Percentiles rank a stretch among this genome's conserved stretches.
Conservation (phyloP, 2,113 vertebrate genomes). For the Coracopsis vasa region DNA sequence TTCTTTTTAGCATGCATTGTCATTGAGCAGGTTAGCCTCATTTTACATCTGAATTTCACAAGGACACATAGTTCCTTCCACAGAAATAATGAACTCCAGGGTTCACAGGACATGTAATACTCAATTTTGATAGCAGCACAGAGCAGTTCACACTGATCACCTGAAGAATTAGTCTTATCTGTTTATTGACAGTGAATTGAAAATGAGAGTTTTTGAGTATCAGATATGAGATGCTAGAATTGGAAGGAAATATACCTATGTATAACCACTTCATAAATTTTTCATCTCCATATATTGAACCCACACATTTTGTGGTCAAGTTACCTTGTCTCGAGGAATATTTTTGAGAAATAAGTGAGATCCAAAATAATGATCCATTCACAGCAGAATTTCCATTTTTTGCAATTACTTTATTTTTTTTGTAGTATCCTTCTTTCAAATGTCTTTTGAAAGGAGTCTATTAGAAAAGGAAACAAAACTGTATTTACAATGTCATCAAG, state of each 20-base stretch:
- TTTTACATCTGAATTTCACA: neutral
- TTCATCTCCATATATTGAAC: neutral
- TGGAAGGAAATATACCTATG: neutral
- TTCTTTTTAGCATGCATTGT: neutral
- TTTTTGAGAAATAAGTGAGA: neutral
- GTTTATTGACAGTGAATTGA: neutral
- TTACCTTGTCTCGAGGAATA: neutral
- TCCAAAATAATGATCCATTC: neutral
- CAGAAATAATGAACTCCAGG: neutral
- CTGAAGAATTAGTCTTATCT: neutral
- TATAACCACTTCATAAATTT: neutral
- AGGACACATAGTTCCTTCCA: neutral
- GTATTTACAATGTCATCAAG: slow-evolving; percentile 48
- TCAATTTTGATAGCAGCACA: neutral
- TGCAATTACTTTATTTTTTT: neutral
- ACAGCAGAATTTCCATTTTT: neutral
- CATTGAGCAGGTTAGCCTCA: neutral
- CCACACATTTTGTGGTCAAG: neutral
- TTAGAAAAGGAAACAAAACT: slow-evolving; percentile 37
- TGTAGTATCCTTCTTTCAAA: neutral
- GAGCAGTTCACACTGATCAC: neutral
- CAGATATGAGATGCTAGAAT: neutral
- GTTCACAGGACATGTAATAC: neutral
- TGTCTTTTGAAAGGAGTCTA: neutral
- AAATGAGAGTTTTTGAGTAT: neutral